Evolutionary conservation across 2,797 vertebrate genomes (phyloP), one percentile per base, ranked within the genome.

Genomic region (Enteromius thamalakanensis): DNA sequence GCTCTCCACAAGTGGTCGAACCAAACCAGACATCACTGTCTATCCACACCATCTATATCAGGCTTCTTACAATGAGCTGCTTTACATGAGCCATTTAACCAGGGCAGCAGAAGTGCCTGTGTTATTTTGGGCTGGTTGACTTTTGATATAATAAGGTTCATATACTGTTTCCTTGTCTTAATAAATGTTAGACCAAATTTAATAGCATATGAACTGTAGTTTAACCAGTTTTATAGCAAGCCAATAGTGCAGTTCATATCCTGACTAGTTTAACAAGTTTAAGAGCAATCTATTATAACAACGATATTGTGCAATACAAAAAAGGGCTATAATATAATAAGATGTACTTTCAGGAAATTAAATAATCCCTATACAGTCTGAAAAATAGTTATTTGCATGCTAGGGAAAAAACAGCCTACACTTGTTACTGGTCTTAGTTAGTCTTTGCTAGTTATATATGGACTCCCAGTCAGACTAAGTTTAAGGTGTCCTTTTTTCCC

Each of bases 1-100:
- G 82, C 82, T n/a, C 32, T 64, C 19, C 82, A 71, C 75, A 77
- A 83, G 67, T 62, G 32, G 65, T 64, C 67, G 1, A 60, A 26
- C 26, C 53, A 40, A 78, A 71, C 51, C 29, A 70, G 75, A 78
- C 75, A 62, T 29, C 72, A 78, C 79, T 3, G 17, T 83, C 82
- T 62, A 72, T 75, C 80, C 79, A 82, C 86, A 89, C 71, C 68
- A 79, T 80, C 85, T 84, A 85, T 81, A 86, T 79, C 55, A 60
- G 70, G 79, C 58, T 75, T 62, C 81, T 70, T 77, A 80, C 77
- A 77, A 81, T 84, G 47, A 55, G 26, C 58, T 76, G 75, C 69
- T 75, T 77, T 75, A 49, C 68, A 34, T 6, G 15, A 32, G 6
- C 55, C 32, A 12, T 70, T 82, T 76, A 76, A 82, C 34, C n/a